Evolutionary conservation across 2,797 vertebrate species (phyloP).

Genomic region (Acipenser ruthenus): DNA sequence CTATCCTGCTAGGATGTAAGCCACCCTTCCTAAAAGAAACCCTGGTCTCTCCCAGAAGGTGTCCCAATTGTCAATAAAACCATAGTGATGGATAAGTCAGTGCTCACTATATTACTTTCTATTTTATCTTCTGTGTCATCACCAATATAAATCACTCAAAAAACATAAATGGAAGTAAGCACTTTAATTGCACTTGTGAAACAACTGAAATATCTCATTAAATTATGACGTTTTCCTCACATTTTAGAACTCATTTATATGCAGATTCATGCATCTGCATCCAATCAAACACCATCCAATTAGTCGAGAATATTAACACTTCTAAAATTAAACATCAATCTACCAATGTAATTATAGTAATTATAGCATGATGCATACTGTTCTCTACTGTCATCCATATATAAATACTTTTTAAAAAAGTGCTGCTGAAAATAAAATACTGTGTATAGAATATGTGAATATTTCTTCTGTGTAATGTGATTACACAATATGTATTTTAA

Average conservation of each 20-base stretch:
- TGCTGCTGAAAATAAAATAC: too few relatives aligned
- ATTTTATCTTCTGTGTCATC: too few relatives aligned
- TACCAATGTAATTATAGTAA: conserved; percentile 36
- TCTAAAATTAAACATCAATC: conserved; percentile 51
- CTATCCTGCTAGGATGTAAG: too few relatives aligned
- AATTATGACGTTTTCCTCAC: conserved; percentile 13
- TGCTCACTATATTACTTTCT: too few relatives aligned
- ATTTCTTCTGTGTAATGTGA: too few relatives aligned
- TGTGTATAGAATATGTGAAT: too few relatives aligned
- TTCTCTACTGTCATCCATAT: not conserved
- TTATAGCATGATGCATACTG: conserved; percentile 23
- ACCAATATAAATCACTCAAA: conserved; percentile 12
- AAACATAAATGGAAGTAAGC: not conserved
- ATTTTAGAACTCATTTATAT: conserved; percentile 25
- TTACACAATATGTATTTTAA: too few relatives aligned
- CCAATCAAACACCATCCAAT: conserved; percentile 37
- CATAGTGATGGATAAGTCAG: too few relatives aligned
- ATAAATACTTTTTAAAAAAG: not conserved
- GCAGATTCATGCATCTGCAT: conserved; percentile 25
- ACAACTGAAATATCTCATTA: conserved; percentile 10
- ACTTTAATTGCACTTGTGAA: conserved; percentile 10
- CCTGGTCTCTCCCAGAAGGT: too few relatives aligned
- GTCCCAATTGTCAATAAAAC: too few relatives aligned
- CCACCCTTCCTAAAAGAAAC: too few relatives aligned
- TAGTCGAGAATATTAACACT: conserved; percentile 45